Evolutionary conservation across 2,888 invertebrate genomes (phyloP).

Genomic region (Drosophila atroscutellata): DNA sequence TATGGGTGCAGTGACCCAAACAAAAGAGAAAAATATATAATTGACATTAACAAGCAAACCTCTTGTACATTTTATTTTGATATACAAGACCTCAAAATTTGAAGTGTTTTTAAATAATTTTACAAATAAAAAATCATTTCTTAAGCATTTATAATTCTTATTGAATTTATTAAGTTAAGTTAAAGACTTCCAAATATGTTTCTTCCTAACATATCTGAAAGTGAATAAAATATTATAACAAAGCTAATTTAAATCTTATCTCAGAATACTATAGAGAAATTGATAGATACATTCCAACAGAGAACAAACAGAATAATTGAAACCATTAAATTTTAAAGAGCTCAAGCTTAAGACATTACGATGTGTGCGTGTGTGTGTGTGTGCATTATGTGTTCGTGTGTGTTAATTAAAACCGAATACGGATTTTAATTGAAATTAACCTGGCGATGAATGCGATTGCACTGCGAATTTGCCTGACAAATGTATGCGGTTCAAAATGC

Average conservation of each 20-base stretch:
- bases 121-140: not conserved
- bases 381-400: constrained; percentile 3
- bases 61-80: not conserved
- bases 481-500: constrained; percentile 61
- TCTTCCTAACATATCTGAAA: not conserved
- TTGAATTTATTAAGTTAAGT: not conserved
- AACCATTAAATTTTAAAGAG: constrained; percentile 4
- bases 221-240: not conserved
- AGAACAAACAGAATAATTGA: not conserved
- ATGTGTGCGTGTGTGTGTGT: not conserved
- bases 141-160: not conserved
- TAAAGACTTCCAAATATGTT: not conserved
- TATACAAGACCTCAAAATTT: not conserved
- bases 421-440: constrained; percentile 74
- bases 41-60: constrained; percentile 9
- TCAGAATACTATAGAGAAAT: not conserved
- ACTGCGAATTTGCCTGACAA: constrained; percentile 54
- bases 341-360: not conserved
- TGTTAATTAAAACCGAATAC: constrained; percentile 66
- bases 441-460: constrained; percentile 61
- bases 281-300: not conserved
- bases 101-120: not conserved
- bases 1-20: constrained; percentile 28
- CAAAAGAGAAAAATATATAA: constrained; percentile 16
- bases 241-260: not conserved